Percentiles rank a stretch among this genome's conserved stretches.
Conservation (phyloP, 2,797 vertebrate genomes). For the Ptychobarbus kaznakovi region DNA sequence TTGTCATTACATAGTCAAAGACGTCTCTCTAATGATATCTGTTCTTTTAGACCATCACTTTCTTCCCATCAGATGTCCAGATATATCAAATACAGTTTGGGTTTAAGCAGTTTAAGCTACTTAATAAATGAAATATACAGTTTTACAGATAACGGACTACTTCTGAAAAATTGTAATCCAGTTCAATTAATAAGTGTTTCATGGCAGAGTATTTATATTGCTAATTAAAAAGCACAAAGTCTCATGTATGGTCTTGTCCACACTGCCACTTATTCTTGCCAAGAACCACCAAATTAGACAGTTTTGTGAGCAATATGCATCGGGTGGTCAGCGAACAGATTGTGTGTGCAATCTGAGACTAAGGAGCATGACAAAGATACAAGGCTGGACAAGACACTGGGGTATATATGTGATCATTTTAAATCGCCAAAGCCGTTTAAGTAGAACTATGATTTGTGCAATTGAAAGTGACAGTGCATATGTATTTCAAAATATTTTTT, state of each 20-base stretch:
- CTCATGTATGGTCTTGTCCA: slow-evolving; percentile 8
- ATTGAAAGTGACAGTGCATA: not conserved
- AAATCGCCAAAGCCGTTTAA: not conserved
- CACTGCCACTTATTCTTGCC: not conserved
- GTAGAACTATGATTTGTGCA: not conserved
- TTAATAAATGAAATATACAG: not conserved
- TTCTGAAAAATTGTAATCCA: not conserved
- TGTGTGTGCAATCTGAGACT: slow-evolving; percentile 10
- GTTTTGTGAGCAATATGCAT: slow-evolving; percentile 7
- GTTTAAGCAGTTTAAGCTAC: not conserved
- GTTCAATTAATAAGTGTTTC: not conserved
- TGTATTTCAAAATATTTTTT: not conserved
- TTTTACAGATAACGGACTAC: not conserved
- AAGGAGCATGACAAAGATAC: slow-evolving; percentile 3
- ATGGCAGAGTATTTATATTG: not conserved
- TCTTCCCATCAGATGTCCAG: slow-evolving; percentile 14
- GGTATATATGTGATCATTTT: not conserved
- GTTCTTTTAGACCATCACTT: slow-evolving; percentile 10
- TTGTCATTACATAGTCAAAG: slow-evolving; percentile 18
- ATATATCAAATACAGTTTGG: not conserved
- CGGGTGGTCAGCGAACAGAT: not conserved
- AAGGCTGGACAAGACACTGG: not conserved
- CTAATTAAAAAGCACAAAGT: slow-evolving; percentile 11
- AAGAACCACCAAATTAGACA: slow-evolving; percentile 18
- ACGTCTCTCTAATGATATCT: slow-evolving; percentile 25